Base-by-base conservation (phyloP, 2,888 invertebrate species). In the Corythucha ciliata region DNA sequence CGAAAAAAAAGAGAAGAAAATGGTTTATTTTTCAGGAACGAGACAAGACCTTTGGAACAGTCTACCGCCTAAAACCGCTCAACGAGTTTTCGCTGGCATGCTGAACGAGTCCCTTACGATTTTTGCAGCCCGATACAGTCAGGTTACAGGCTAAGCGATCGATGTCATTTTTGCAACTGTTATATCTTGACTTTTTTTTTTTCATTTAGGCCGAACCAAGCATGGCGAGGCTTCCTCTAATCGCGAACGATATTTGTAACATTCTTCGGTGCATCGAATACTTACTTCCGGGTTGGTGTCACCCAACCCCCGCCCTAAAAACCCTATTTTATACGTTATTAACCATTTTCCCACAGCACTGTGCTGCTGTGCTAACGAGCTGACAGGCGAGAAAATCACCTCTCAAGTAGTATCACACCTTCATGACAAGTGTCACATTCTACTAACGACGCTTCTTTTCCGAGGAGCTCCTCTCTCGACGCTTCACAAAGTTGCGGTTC, bases 61-160 rank as follows among this genome's bases (percentile, higher is more conserved):
- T 0, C 85, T 88, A n/a, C 87, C 89, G 0, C 88, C 88, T 0
- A 80, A 83, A 66, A 86, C 87, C 80, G 87, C 88, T 0, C 86
- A 87, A 64, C 74, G 87, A 58, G 81, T 89, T 45, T 84, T 86
- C 62, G 79, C 84, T 2, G 88, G 87, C 3, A 86, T 88, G 81
- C 69, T 89, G 1, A 88, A 88, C 62, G 88, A 89, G 68, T 86
- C 87, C 0, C 70, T 89, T 7, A 83, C 83, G 1, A 85, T 89
- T 60, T 68, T 88, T 33, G 80, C 83, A 2, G 80, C 84, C 2
- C 76, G 88, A 58, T 88, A 87, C 67, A 81, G 83, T 32, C 83
- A 87, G 71, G 83, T 83, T 69, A 44, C 44, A 26, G 2, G 16
- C 8, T 8, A 36, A 42, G 24, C 26, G 24, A n/a, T 14, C 5